Percentiles rank a stretch among this genome's conserved stretches.
Evolutionary conservation across 2,888 invertebrate species (phyloP).

Genomic region (Neria commutata): DNA sequence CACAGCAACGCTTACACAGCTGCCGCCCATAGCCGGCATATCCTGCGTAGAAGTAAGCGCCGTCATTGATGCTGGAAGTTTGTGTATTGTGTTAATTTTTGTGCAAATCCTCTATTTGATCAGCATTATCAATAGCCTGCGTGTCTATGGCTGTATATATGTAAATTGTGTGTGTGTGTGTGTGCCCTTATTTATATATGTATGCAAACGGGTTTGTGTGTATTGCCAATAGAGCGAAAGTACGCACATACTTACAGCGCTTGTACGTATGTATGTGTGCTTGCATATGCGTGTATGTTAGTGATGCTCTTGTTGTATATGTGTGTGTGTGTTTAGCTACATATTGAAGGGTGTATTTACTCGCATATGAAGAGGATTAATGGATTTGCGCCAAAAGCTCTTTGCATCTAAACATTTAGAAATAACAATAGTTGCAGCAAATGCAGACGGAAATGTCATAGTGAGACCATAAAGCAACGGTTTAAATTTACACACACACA

Average conservation of each 20-base stretch:
- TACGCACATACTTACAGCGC: too few relatives aligned
- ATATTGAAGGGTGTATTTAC: constrained; percentile 16
- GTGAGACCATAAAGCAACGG: neutral
- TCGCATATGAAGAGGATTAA: constrained; percentile 25
- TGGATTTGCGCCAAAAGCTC: constrained; percentile 21
- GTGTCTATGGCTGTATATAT: too few relatives aligned
- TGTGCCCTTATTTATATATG: constrained; percentile 14
- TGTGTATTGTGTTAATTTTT: constrained; percentile 41
- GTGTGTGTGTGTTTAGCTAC: neutral
- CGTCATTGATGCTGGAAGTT: constrained; percentile 6
- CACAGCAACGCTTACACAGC: too few relatives aligned
- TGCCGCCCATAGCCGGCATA: too few relatives aligned
- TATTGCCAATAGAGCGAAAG: too few relatives aligned
- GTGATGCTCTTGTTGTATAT: constrained; percentile 8
- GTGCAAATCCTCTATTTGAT: constrained; percentile 44
- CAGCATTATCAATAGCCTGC: constrained; percentile 31
- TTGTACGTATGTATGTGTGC: constrained; percentile 10
- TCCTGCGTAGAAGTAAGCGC: too few relatives aligned
- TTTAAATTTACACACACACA: too few relatives aligned
- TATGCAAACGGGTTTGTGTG: too few relatives aligned
- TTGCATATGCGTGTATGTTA: constrained; percentile 19
- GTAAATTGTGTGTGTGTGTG: neutral
- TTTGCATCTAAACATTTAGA: constrained; percentile 21
- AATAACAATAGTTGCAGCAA: constrained; percentile 10
- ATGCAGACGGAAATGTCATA: neutral